A percentile compares a stretch with the other conserved stretches of the same genome.
Evolutionary conservation across 2,113 vertebrate genomes (phyloP).

Genomic region (Pituophis catenifer): DNA sequence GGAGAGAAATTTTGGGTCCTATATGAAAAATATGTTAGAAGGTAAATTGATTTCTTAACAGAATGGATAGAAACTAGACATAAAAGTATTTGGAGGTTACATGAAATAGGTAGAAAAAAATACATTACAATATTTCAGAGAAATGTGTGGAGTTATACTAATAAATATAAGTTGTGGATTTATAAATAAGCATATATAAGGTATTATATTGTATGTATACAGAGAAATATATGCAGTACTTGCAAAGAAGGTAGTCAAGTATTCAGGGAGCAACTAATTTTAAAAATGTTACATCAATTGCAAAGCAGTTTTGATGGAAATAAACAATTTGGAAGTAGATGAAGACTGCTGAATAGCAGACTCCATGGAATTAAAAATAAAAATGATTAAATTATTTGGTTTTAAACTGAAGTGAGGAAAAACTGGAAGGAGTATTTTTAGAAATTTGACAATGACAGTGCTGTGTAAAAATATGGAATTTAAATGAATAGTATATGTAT

Average conservation of each 20-base stretch:
- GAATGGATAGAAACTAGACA: neutral
- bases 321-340: neutral
- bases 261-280: neutral
- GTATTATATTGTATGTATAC: neutral
- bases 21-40: neutral
- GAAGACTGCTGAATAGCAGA: neutral
- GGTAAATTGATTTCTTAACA: neutral
- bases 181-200: neutral
- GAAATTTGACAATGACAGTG: neutral
- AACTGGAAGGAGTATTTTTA: neutral
- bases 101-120: neutral
- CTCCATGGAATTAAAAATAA: neutral
- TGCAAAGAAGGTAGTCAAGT: neutral
- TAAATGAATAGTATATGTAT: neutral
- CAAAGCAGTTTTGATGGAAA: neutral
- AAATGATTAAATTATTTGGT: neutral
- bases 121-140: neutral
- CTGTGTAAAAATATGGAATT: neutral
- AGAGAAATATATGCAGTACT: neutral
- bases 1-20: neutral
- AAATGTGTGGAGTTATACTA: neutral
- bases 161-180: neutral
- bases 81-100: neutral
- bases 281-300: neutral
- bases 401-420: neutral